Conservation (phyloP, 2,113 vertebrate genomes). For the Actinemys pallida region DNA sequence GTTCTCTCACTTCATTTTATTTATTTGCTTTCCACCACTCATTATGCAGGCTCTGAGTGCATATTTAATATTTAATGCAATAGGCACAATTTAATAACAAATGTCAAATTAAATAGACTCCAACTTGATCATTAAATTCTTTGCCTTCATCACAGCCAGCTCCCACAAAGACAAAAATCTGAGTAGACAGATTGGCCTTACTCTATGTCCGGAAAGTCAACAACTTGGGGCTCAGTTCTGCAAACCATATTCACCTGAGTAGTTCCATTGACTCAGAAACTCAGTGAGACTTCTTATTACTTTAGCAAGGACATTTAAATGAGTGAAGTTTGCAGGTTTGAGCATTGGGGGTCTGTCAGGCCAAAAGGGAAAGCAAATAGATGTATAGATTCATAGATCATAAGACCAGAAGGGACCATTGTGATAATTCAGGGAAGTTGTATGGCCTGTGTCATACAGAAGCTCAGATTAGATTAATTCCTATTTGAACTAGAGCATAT, state of each 20-base stretch:
- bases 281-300: background rate
- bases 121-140: background rate
- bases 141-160: background rate
- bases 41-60: background rate
- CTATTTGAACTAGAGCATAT: background rate
- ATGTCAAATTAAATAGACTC: conserved; percentile 11
- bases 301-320: background rate
- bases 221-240: background rate
- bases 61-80: conserved; percentile 7
- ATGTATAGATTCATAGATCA: background rate
- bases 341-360: background rate
- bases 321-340: background rate
- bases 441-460: too few species aligned
- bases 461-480: background rate
- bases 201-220: background rate
- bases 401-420: background rate
- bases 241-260: background rate
- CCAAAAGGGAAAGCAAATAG: background rate
- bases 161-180: background rate
- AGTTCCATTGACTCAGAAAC: background rate
- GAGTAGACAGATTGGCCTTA: background rate
- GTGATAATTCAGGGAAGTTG: background rate
- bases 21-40: background rate
- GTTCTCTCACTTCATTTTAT: background rate
- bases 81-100: background rate